Evolutionary conservation across 2,113 vertebrate genomes (phyloP), one percentile per base, ranked within the genome.

Genomic region (Phycodurus eques): DNA sequence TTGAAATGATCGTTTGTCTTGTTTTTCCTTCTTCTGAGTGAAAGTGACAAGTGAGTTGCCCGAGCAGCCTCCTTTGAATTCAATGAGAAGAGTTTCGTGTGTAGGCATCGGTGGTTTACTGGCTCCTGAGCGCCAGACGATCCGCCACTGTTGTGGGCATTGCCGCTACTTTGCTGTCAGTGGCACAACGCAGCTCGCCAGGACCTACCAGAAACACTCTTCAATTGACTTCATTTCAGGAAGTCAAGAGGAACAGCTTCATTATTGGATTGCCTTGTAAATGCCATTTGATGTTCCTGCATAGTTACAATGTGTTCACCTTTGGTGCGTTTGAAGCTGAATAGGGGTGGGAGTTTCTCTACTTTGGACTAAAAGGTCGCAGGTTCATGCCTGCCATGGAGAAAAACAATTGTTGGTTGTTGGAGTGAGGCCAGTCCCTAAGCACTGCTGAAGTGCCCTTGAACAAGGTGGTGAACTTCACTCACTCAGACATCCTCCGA

Each of bases 51-150:
- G 35, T 43, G 77, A 47, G 75, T 39, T 66, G 67, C 77, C 59
- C 70, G 78, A 76, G 73, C 71, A 78, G 72, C 79, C 73, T 87
- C 76, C 68, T 67, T 75, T 83, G 77, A 83, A 78, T 85, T 71
- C 68, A 72, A 80, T 70, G 74, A 78, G 79, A 75, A 27, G 72
- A 79, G 71, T 85, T 76, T 71, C 64, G 79, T 83, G 87, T 85
- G 74, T 77, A 79, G 85, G 87, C 84, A 84, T 85, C 85, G 85
- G 72, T 84, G 80, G 84, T 86, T 85, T 70, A 89, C 80, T 72
- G 85, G 86, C 81, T 87, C 77, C 77, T 82, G 82, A 81, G 79
- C 74, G 47, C 69, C 66, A 86, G 80, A 89, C 85, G 89, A 87
- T 88, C 85, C 76, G 71, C 74, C 83, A 87, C 80, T 91, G 88